Conservation (phyloP, 2,113 vertebrate species). For the Chionomys nivalis region DNA sequence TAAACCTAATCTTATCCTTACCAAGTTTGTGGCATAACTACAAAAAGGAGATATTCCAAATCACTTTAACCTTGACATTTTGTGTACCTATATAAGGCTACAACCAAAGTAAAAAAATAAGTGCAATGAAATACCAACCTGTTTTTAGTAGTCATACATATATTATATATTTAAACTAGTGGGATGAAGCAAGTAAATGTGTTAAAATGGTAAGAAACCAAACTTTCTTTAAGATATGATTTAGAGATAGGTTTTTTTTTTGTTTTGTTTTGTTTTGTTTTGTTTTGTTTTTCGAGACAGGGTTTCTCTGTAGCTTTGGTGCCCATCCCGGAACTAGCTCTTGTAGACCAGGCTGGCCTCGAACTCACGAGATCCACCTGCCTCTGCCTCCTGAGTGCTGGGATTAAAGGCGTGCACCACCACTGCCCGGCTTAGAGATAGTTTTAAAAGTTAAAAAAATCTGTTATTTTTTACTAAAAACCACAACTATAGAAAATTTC, state of each 20-base stretch:
- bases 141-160: not conserved
- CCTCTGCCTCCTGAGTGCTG: no score
- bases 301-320: no score
- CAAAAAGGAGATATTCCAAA: conserved; percentile 43
- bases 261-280: no score
- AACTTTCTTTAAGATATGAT: conserved; percentile 47
- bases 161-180: conserved; percentile 6
- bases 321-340: no score
- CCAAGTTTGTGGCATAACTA: conserved; percentile 6
- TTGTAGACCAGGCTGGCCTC: no score
- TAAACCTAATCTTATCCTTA: not conserved
- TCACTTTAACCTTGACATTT: conserved; percentile 28
- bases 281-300: no score
- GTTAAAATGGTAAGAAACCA: conserved; percentile 6
- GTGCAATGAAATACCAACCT: conserved; percentile 30
- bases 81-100: conserved; percentile 5
- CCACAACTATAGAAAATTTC: not conserved
- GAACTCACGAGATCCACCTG: no score
- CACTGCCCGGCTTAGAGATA: no score
- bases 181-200: conserved; percentile 24
- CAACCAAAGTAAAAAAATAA: conserved; percentile 13
- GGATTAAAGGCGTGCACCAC: no score
- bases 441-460: conserved; percentile 34
- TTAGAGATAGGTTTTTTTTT: conserved; percentile 35
- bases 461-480: not conserved